Conservation (phyloP, 2,113 vertebrate species). For the Spea bombifrons region DNA sequence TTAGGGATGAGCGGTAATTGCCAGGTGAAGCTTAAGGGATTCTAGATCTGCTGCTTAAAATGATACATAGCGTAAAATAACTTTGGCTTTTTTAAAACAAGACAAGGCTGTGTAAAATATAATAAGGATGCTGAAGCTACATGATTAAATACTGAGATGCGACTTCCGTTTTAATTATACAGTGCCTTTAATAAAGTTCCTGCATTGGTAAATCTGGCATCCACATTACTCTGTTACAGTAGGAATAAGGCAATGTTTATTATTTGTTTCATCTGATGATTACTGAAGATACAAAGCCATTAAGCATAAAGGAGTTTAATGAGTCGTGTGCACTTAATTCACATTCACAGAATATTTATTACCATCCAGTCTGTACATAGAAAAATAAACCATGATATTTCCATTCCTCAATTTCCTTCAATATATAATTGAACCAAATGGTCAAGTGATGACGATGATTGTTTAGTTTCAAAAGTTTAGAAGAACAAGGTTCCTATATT, state of each 20-base stretch:
- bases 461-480: too few species aligned
- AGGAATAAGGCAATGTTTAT: conserved; percentile 4
- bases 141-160: too few species aligned
- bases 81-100: too few species aligned
- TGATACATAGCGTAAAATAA: too few species aligned
- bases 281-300: not conserved
- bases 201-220: not conserved
- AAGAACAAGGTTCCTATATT: too few species aligned
- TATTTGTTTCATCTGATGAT: not conserved
- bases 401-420: not conserved
- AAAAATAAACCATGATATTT: not conserved
- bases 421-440: not conserved
- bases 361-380: not conserved
- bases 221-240: not conserved
- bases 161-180: not conserved
- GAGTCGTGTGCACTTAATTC: not conserved
- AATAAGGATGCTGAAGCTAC: too few species aligned
- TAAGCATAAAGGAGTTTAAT: not conserved
- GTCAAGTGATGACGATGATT: not conserved
- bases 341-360: not conserved
- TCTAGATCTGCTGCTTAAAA: too few species aligned
- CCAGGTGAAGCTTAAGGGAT: too few species aligned
- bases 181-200: not conserved
- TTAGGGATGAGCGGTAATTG: too few species aligned
- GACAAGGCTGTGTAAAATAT: too few species aligned